These are phyloP conservation scores for Falco peregrinus DNA, from an alignment of 2,797 vertebrate genomes.

Conservation along the genomic window DNA sequence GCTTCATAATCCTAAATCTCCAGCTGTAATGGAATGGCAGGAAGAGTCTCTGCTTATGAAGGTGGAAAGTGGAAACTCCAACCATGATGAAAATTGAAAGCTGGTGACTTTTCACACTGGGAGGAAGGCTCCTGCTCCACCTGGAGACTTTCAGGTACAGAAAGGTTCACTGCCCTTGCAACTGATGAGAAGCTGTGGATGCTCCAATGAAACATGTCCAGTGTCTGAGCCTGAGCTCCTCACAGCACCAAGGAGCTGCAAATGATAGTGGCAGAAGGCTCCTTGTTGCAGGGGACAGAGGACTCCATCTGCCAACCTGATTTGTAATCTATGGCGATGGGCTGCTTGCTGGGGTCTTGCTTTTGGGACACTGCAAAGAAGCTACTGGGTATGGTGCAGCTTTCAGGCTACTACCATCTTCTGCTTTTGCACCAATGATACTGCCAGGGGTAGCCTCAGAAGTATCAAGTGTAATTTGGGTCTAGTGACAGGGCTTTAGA, in stretches of 20 bases:
- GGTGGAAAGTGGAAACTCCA: not conserved
- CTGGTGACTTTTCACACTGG: not conserved
- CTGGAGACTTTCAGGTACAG: not conserved
- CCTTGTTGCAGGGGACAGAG: not conserved
- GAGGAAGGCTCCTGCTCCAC: not conserved
- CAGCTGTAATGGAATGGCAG: not conserved
- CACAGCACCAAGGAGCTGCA: not conserved
- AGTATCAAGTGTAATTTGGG: not conserved
- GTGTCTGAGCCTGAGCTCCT: not conserved
- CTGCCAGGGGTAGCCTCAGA: not conserved
- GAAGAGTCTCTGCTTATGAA: not conserved
- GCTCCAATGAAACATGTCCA: not conserved
- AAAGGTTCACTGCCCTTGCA: not conserved
- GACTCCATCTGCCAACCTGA: not conserved
- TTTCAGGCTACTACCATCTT: not conserved
- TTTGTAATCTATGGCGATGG: not conserved
- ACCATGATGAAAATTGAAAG: not conserved
- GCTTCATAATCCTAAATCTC: not conserved
- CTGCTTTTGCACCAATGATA: not conserved
- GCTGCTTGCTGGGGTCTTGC: not conserved
- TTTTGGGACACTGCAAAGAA: not conserved
- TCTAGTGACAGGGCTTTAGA: not conserved
- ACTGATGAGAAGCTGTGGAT: not conserved
- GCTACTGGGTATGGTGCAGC: not conserved
- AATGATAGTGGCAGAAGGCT: not conserved